Conservation (phyloP, 1,140 invertebrate species). For the Dolichoris vasculosae region DNA sequence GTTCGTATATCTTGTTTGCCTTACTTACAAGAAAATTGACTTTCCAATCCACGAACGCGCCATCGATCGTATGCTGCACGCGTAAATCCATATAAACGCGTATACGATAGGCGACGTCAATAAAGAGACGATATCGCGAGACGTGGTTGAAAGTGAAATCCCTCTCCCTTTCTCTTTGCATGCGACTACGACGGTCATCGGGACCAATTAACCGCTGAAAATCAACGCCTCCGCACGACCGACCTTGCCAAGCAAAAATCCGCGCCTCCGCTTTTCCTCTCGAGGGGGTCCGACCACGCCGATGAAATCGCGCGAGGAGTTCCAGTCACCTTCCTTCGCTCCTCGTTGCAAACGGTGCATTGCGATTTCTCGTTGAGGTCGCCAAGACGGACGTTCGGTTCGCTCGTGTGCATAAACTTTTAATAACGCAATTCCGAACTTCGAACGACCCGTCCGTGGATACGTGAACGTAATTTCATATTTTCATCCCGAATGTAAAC, state of each 20-base stretch:
- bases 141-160: background rate
- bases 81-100: background rate
- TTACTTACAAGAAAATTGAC: constrained; percentile 22
- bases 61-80: background rate
- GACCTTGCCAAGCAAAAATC: background rate
- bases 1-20: background rate
- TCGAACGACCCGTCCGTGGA: background rate
- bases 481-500: background rate
- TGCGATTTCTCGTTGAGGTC: background rate
- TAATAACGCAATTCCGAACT: background rate
- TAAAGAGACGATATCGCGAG: background rate
- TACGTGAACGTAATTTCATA: background rate
- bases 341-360: background rate
- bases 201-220: background rate
- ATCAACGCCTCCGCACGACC: background rate
- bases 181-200: background rate
- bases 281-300: background rate
- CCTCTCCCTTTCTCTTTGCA: background rate
- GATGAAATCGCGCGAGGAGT: background rate
- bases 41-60: background rate
- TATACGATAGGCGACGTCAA: too few relatives aligned
- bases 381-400: background rate
- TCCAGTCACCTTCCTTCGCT: too few relatives aligned
- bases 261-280: background rate
- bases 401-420: background rate